Evolutionary conservation across 2,888 invertebrate genomes (phyloP), one percentile per base, ranked within the genome.

Genomic region (Melangyna quadrimaculata): DNA sequence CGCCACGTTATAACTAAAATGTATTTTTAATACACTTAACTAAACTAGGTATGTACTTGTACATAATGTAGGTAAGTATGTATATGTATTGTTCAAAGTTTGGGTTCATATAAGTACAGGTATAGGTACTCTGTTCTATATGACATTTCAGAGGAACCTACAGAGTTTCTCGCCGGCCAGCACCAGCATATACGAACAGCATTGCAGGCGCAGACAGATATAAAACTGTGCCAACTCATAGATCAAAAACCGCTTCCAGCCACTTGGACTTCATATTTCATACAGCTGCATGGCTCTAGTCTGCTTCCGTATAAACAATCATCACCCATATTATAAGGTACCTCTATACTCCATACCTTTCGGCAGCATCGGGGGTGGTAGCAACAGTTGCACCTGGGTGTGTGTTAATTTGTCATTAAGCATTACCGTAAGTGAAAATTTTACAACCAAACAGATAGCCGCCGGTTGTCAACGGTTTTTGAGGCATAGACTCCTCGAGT

Each of bases 391-490:
- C 86, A 86, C 81, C 86, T 86, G 81, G 86, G 81, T 78, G 87
- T 87, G 87, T 88, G 87, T 87, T 87, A 87, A 88, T 87, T 87
- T 84, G 87, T 88, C 87, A 88, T 88, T 88, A 87, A 87, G 81
- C 87, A 84, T 88, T 88, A 88, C 78, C 87, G 72, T 87, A 87
- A 83, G 87, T 83, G 88, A 88, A 88, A 88, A 87, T 87, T 79
- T 77, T 82, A 79, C 86, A 81, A 78, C 77, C 86, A 78, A 86
- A 81, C 86, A 86, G 86, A 86, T 81, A 86, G 81, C 81, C 86
- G 81, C 73, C 81, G 86, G 86, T 86, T 86, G 86, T 86, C 86
- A 81, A 86, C 84, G 77, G 80, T 69, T 86, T 86, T 72, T 80
- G 84, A 86, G 77, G 77, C 63, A 81, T 81, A 81, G 86, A 73